These are phyloP conservation scores for Acanthopleura granulata DNA, from an alignment of 2,888 invertebrate genomes.

Conservation along the genomic window DNA sequence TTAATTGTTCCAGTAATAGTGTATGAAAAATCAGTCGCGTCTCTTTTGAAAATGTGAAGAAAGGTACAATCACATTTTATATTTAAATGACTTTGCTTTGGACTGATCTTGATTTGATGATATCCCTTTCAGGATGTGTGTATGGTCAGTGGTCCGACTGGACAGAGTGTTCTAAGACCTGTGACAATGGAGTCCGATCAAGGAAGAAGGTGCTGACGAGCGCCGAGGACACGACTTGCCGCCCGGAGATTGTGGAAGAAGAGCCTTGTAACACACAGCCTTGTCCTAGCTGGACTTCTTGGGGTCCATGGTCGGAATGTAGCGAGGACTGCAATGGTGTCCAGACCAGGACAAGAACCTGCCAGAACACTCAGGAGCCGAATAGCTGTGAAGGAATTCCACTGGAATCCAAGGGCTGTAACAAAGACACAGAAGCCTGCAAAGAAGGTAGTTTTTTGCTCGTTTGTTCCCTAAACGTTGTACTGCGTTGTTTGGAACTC, in stretches of 20 bases:
- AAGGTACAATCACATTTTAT: background rate
- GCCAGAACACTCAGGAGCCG: background rate
- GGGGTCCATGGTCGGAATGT: background rate
- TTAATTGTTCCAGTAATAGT: too few relatives aligned
- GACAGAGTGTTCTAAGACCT: background rate
- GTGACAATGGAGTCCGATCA: background rate
- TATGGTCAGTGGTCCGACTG: background rate
- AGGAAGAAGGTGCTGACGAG: background rate
- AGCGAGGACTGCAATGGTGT: conserved; percentile 5
- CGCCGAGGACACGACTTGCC: background rate
- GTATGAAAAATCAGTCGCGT: background rate
- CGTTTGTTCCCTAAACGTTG: background rate
- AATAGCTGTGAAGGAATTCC: background rate
- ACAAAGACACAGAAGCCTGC: background rate
- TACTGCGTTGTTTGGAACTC: too few relatives aligned
- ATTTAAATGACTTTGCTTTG: too few relatives aligned
- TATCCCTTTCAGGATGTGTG: background rate
- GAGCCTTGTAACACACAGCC: conserved; percentile 1
- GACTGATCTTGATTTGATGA: too few relatives aligned
- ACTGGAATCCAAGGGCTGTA: background rate
- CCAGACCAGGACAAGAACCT: background rate
- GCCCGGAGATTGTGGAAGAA: background rate
- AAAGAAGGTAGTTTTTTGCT: background rate
- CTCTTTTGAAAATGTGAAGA: background rate
- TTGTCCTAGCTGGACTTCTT: background rate